Evolutionary conservation across 2,797 vertebrate genomes (phyloP).

Genomic region (Heterohyrax brucei): DNA sequence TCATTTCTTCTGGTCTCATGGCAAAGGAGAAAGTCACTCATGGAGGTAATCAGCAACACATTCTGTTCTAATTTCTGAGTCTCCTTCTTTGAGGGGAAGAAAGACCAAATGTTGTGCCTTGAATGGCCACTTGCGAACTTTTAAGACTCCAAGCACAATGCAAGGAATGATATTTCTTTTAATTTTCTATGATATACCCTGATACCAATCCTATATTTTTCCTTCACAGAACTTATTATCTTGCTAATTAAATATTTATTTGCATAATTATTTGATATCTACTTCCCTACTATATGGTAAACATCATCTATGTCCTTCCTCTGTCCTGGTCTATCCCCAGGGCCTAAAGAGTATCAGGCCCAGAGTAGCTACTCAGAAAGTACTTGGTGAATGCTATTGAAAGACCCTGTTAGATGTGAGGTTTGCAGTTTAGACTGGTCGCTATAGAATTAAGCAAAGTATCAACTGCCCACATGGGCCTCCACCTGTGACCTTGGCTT

Average conservation of each 20-base stretch:
- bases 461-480: not conserved
- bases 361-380: not conserved
- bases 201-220: not conserved
- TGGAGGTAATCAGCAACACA: not conserved
- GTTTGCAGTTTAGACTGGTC: not conserved
- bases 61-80: not conserved
- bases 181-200: not conserved
- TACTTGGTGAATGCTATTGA: slow-evolving; percentile 16
- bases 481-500: slow-evolving; percentile 26
- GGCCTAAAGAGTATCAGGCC: not conserved
- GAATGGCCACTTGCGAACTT: not conserved
- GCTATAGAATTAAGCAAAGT: slow-evolving; percentile 44
- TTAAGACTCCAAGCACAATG: not conserved
- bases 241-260: slow-evolving; percentile 1
- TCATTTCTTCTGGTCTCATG: not conserved
- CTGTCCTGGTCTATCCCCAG: not conserved
- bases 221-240: not conserved
- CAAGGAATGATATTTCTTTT: not conserved
- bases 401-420: slow-evolving; percentile 48
- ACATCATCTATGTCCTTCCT: not conserved
- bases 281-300: not conserved
- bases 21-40: not conserved
- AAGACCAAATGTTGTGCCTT: not conserved
- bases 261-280: not conserved
- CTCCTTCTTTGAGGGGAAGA: not conserved